Evolutionary conservation across 2,888 invertebrate species (phyloP).

Genomic region (Hololepta plana): DNA sequence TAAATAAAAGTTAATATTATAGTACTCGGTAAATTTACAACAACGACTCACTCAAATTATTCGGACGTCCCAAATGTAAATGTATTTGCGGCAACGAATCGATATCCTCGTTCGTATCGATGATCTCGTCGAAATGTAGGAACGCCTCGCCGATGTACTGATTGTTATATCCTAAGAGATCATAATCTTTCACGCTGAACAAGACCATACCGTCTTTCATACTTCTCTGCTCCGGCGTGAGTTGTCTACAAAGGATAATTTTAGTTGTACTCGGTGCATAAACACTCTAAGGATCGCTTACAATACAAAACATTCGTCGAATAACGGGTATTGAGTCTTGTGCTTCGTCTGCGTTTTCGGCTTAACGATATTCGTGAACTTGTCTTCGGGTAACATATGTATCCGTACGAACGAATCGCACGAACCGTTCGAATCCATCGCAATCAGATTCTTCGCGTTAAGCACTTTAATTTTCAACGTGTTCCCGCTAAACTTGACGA

Average conservation of each 20-base stretch:
- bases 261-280: background rate
- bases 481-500: constrained; percentile 52
- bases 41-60: constrained; percentile 36
- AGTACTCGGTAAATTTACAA: constrained; percentile 4
- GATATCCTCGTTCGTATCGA: constrained; percentile 39
- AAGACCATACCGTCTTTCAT: constrained; percentile 54
- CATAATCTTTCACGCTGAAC: constrained; percentile 91
- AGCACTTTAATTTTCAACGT: constrained; percentile 66
- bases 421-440: constrained; percentile 76
- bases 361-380: constrained; percentile 53
- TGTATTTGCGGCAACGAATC: constrained; percentile 52
- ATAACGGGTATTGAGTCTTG: constrained; percentile 84
- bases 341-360: constrained; percentile 83
- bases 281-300: constrained; percentile 32
- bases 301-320: constrained; percentile 89
- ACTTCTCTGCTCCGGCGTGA: constrained; percentile 46
- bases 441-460: constrained; percentile 71
- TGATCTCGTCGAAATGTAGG: constrained; percentile 60
- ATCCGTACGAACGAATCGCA: constrained; percentile 90
- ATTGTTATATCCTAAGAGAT: constrained; percentile 77
- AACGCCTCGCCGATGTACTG: constrained; percentile 93
- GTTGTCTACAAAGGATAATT: background rate
- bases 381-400: constrained; percentile 66
- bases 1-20: constrained; percentile 7
- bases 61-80: constrained; percentile 52